phyloP scores from a whole-genome alignment of 37 sponge, comb jelly and placozoan genomes.

The Aphrocallistes beatrix region DNA sequence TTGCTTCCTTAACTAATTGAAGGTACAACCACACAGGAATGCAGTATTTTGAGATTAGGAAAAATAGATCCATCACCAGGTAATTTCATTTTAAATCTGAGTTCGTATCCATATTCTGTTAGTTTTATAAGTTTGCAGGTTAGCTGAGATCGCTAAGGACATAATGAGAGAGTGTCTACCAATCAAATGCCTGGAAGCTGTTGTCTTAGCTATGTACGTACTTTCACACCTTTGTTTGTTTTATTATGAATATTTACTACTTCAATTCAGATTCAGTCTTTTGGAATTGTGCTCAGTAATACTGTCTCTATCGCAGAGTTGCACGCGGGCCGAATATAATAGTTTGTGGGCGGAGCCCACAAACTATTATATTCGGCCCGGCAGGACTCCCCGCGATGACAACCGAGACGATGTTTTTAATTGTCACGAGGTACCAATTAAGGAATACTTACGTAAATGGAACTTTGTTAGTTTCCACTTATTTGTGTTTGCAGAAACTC shows the following conservation, averaged over 20 bases:
- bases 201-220: constrained; percentile 63
- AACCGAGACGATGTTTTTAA: too few species aligned
- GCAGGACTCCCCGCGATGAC: too few species aligned
- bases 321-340: too few species aligned
- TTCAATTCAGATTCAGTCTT: too few species aligned
- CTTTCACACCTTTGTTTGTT: not conserved
- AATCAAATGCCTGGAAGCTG: constrained; percentile 97
- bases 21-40: constrained; percentile 95
- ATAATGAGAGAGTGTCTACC: constrained; percentile 82
- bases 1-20: not conserved
- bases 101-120: not conserved
- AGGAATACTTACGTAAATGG: too few species aligned
- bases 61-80: constrained; percentile 67
- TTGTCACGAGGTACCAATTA: too few species aligned
- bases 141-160: constrained; percentile 84
- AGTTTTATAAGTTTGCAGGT: constrained; percentile 30
- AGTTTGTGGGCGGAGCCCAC: too few species aligned
- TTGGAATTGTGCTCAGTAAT: too few species aligned
- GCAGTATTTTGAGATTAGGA: constrained; percentile 90
- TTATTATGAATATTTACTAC: not conserved
- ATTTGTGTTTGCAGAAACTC: too few species aligned
- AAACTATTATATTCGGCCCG: too few species aligned
- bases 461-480: too few species aligned
- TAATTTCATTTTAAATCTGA: not conserved
- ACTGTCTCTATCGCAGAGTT: too few species aligned